Percentiles rank a stretch among this genome's conserved stretches.
Conservation (phyloP, 2,888 invertebrate species). For the Drosophila algonquin region DNA sequence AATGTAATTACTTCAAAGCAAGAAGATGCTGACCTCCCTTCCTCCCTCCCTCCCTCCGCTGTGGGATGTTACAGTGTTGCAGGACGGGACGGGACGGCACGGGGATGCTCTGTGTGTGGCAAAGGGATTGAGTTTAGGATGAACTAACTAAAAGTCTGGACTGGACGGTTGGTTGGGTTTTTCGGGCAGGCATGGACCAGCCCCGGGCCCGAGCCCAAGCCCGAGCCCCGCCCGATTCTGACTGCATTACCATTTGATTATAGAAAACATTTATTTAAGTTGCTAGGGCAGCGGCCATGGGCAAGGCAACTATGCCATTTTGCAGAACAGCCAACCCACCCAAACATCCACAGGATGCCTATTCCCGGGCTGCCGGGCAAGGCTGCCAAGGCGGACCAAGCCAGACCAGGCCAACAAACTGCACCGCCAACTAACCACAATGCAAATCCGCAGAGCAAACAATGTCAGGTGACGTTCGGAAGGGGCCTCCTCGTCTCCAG, state of each 20-base stretch:
- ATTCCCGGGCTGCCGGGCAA: conserved; percentile 6
- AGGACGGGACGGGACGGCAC: no score
- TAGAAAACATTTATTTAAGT: conserved; percentile 78
- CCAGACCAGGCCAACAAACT: conserved; percentile 51
- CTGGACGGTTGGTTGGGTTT: conserved; percentile 58
- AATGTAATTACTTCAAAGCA: conserved; percentile 77
- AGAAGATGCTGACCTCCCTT: conserved; percentile 50
- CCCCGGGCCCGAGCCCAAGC: conserved; percentile 13
- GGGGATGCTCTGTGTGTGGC: no score
- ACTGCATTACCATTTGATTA: conserved; percentile 78
- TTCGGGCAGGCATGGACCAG: conserved; percentile 13
- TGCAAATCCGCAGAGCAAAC: conserved; percentile 79
- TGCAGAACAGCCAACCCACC: conserved; percentile 26
- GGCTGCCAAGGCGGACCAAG: no score
- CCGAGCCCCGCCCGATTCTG: conserved; percentile 7
- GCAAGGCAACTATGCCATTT: conserved; percentile 39
- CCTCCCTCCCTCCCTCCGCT: neutral
- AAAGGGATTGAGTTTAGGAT: conserved; percentile 22
- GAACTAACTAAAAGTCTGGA: conserved; percentile 38
- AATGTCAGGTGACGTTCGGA: conserved; percentile 70
- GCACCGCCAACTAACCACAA: conserved; percentile 75
- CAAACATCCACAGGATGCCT: conserved; percentile 1
- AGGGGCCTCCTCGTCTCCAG: conserved; percentile 7
- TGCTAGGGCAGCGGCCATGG: conserved; percentile 18
- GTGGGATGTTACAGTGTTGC: conserved; percentile 5